phyloP scores from a whole-genome alignment of 2,113 vertebrate species.

The Charina bottae region DNA sequence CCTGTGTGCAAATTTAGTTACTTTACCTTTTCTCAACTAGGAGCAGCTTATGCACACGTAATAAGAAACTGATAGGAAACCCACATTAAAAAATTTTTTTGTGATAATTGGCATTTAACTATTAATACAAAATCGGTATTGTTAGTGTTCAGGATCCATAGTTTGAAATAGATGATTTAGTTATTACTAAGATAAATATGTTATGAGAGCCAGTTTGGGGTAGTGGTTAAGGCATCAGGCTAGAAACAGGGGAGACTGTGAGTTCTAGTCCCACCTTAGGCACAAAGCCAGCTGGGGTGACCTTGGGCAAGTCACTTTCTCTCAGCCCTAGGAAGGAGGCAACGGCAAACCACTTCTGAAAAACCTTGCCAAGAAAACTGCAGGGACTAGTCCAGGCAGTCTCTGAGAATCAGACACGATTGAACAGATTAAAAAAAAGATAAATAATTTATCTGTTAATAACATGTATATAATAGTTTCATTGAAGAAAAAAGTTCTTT shows the following conservation, averaged over 20 bases:
- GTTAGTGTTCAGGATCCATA: background rate
- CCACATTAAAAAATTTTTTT: background rate
- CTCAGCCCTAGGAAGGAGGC: no score
- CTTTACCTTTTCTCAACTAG: slow-evolving; percentile 14
- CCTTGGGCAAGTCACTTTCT: no score
- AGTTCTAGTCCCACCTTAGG: no score
- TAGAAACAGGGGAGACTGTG: no score
- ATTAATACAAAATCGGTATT: background rate
- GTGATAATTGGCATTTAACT: background rate
- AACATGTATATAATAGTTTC: background rate
- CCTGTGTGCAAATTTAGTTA: background rate
- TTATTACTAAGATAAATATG: background rate
- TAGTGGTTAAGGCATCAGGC: no score
- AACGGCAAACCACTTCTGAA: no score
- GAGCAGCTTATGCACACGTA: background rate
- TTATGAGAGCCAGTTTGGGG: no score
- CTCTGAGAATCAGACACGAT: no score
- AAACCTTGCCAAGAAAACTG: no score
- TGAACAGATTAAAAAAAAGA: background rate
- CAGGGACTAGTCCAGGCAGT: no score
- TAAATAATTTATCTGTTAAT: background rate
- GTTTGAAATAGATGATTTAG: background rate
- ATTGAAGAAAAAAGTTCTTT: background rate
- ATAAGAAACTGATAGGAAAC: background rate
- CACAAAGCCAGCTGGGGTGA: no score